Evolutionary conservation across 2,888 invertebrate species (phyloP), one percentile per base, ranked within the genome.

Genomic region (Campopleginae sp.): DNA sequence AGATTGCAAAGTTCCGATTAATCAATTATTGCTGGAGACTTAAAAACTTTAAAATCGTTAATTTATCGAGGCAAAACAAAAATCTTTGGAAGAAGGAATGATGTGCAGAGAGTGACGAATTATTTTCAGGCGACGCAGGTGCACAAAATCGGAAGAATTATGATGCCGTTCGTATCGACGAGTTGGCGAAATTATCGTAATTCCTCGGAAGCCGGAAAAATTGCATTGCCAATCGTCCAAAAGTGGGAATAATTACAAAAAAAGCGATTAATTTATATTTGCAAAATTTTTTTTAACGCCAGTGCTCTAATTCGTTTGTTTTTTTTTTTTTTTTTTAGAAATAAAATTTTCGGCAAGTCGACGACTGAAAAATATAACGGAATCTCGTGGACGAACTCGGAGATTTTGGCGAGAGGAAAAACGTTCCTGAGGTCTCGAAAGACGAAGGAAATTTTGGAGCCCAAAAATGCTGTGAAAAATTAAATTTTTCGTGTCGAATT

Each of bases 151-250:
- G 68, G 44, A 3, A 27, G 44, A 68, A 23, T 68, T 17, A 23
- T 44, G 19, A 68, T 68, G 46, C 68, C 68, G 0, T 23, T 68
- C 19, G 68, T 68, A 12, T 68, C 68, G 23, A 68, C 27, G 23
- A 42, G 38, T 5, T 68, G 42, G 42, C 19, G 17, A 46, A 65
- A 38, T 65, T 65, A n/a, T 33, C 33, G 63, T 1, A 2, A 10
- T n/a, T 33, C 27, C n/a, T 33, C 33, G 38, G 17, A 33, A 1
- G n/a, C 63, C 27, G 63, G 63, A 65, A 38, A 65, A 65, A 19
- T n/a, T 65, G 38, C 38, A 17, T 33, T 8, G n/a, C 33, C 38
- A 38, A 65, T 19, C 17, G 8, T n/a, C 2, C 10, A 38, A 0
- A 33, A 38, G 63, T 65, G 8, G n/a, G 38, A 65, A 65, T 38